A percentile compares a stretch with the other conserved stretches of the same genome.
These are phyloP conservation scores for Progne subis DNA, from an alignment of 2,113 vertebrate genomes.

Conservation along the genomic window DNA sequence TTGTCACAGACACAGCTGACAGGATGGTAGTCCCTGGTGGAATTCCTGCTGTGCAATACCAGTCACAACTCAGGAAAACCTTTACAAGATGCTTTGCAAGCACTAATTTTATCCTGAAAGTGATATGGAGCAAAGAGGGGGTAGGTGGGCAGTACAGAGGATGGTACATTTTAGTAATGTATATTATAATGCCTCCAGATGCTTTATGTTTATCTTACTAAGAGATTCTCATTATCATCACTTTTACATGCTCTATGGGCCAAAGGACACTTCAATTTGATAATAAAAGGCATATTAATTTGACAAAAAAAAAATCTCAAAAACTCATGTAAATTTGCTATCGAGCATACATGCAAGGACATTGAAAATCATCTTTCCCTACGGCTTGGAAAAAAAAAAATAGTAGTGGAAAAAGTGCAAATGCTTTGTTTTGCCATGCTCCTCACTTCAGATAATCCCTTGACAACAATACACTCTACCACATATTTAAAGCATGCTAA, in stretches of 20 bases:
- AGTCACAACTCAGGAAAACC: background rate
- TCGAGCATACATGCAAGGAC: background rate
- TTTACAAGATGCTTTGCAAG: background rate
- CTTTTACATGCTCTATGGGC: conserved; percentile 33
- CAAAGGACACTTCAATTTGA: conserved; percentile 19
- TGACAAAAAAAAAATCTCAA: background rate
- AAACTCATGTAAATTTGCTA: background rate
- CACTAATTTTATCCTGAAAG: background rate
- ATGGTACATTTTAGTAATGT: background rate
- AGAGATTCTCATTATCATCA: conserved; percentile 58
- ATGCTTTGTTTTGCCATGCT: background rate
- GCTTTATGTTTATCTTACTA: conserved; percentile 1
- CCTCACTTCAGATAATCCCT: background rate
- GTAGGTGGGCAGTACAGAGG: background rate
- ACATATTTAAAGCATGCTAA: background rate
- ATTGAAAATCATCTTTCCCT: background rate
- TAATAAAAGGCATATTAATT: conserved; percentile 53
- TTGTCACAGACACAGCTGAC: background rate
- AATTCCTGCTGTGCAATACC: background rate
- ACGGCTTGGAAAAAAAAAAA: background rate
- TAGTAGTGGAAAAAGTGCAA: background rate
- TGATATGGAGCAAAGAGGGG: background rate
- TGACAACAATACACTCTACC: background rate
- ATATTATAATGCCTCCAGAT: conserved; percentile 40
- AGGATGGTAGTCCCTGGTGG: background rate